phyloP scores from a whole-genome alignment of 1,140 invertebrate genomes.

The Drosophila lini region DNA sequence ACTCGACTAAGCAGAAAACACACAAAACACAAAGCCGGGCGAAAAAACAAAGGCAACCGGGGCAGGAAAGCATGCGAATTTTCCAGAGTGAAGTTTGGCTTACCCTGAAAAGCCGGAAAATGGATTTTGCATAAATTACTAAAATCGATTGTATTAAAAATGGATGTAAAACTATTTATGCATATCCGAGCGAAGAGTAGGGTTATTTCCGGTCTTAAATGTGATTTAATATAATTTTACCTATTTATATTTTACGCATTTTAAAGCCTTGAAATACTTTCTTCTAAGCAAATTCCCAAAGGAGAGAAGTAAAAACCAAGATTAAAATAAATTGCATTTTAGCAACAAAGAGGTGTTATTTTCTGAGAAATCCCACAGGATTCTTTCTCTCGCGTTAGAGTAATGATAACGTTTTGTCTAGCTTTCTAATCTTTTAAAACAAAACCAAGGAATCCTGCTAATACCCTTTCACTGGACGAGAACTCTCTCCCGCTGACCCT shows the following conservation, averaged over 20 bases:
- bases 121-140: slow-evolving; percentile 10
- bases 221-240: background rate
- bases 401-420: slow-evolving; percentile 11
- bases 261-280: background rate
- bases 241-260: background rate
- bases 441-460: background rate
- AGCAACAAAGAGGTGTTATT: slow-evolving; percentile 2
- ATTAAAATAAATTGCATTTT: slow-evolving; percentile 13
- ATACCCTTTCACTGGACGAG: slow-evolving; percentile 23
- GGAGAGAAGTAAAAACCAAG: background rate
- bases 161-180: slow-evolving; percentile 1
- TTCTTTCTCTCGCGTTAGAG: background rate
- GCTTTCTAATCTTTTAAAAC: slow-evolving; percentile 11
- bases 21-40: slow-evolving; percentile 43
- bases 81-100: slow-evolving; percentile 7
- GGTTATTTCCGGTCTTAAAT: background rate
- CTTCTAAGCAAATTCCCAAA: too few species aligned
- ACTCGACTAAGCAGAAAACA: slow-evolving; percentile 72
- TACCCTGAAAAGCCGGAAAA: slow-evolving; percentile 17
- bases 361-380: background rate
- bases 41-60: slow-evolving; percentile 21
- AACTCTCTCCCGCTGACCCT: slow-evolving; percentile 39
- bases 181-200: background rate
- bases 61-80: slow-evolving; percentile 6
- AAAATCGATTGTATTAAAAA: slow-evolving; percentile 1